Evolutionary conservation across 2,888 invertebrate species (phyloP), one percentile per base, ranked within the genome.

Genomic region (Argyresthia goedartella): DNA sequence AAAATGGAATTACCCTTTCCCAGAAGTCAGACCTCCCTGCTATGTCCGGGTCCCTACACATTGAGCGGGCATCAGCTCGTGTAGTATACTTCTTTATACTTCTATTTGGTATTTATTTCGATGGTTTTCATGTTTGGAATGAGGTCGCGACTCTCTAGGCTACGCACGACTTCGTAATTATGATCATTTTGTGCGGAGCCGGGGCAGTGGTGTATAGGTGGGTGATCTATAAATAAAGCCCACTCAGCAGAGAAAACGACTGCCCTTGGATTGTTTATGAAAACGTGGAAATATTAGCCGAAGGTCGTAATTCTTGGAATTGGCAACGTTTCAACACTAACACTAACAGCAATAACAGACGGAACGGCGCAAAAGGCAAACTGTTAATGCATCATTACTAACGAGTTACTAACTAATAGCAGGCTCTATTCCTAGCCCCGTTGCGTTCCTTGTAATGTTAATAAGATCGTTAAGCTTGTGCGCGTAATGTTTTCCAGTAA

Each of bases 251-350:
- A 25, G 15, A 13, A 49, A 39, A 49, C 36, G 25, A 7, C 25
- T 60, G 67, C 63, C 81, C 79, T 81, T 78, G 79, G 73, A 68
- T 84, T 81, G 81, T 81, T 82, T 76, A 76, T 81, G 81, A 76
- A 79, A 72, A 72, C 76, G 82, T 80, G 79, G 77, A 81, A 82
- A 86, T 73, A 71, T 79, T 79, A 69, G 73, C 67, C 65, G 70
- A 76, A 73, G 69, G 72, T 81, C 79, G 75, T 82, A 81, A 81
- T 77, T 76, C 71, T 74, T 67, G 59, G 68, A 71, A 64, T 79
- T 85, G 86, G 86, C 81, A 60, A 57, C 48, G 57, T 53, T 73
- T 80, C 85, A 85, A 76, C 65, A 73, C 63, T 62, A 68, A 65
- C 65, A n/a, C n/a, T n/a, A n/a, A n/a, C 25, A 25, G 6, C 25